A percentile compares a stretch with the other conserved stretches of the same genome.
Conservation (phyloP, 2,113 vertebrate genomes). For the Perca flavescens region DNA sequence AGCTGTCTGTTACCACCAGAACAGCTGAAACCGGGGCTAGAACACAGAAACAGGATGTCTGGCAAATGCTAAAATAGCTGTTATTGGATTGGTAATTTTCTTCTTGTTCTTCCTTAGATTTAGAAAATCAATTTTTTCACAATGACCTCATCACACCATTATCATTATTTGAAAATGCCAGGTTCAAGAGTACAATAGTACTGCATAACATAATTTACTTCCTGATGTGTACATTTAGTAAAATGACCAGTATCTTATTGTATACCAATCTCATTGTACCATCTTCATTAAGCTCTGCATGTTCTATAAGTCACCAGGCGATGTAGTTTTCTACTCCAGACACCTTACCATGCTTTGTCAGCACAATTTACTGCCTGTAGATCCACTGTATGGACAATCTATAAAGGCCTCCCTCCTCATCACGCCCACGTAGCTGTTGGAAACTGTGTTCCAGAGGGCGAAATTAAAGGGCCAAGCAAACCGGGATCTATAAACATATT, state of each 20-base stretch:
- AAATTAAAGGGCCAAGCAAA: slow-evolving; percentile 80
- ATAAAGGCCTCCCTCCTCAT: slow-evolving; percentile 67
- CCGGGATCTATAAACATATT: slow-evolving; percentile 83
- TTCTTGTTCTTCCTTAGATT: slow-evolving; percentile 44
- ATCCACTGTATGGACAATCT: slow-evolving; percentile 70
- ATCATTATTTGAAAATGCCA: slow-evolving; percentile 44
- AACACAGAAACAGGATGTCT: slow-evolving; percentile 71
- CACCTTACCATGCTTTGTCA: slow-evolving; percentile 70
- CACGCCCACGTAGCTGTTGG: slow-evolving; percentile 68
- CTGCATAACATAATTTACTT: neutral
- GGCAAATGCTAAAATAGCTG: slow-evolving; percentile 28
- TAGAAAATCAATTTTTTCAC: slow-evolving; percentile 55
- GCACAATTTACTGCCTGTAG: slow-evolving; percentile 76
- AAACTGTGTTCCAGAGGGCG: slow-evolving; percentile 74
- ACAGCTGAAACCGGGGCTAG: slow-evolving; percentile 48
- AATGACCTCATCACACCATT: slow-evolving; percentile 42
- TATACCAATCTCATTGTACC: neutral
- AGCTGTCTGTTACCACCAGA: slow-evolving; percentile 68
- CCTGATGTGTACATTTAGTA: neutral
- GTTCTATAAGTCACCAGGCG: slow-evolving; percentile 38
- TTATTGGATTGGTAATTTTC: slow-evolving; percentile 54
- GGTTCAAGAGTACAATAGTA: slow-evolving; percentile 41
- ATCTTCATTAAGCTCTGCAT: slow-evolving; percentile 55
- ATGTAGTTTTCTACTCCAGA: slow-evolving; percentile 46
- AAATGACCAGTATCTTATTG: slow-evolving; percentile 20